Base-by-base conservation (phyloP, 2,888 invertebrate species). In the Coremacera marginata region DNA sequence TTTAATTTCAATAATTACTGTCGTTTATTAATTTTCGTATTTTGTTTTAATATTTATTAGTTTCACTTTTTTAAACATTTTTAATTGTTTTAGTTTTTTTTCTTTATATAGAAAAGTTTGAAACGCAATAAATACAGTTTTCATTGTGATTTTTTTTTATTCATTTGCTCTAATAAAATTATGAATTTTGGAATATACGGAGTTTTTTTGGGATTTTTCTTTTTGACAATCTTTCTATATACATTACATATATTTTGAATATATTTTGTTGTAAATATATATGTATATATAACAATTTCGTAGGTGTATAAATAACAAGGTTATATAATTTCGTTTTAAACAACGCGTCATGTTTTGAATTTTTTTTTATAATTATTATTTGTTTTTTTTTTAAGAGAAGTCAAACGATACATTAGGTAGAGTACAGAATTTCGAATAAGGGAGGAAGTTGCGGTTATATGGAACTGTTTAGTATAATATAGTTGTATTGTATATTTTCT, bases 211-310 rank as follows among this genome's bases (percentile, higher is more conserved):
- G 67, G 68, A 49, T 52, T 44, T 76, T 67, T 77, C 63, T 77
- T 77, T 22, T 57, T 75, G 75, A 70, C 75, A 70, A 76, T 75
- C 63, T 72, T 76, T 75, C 51, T 19, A 49, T 51, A 77, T 76
- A 71, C 67, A 76, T 78, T 77, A 75, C 65, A 68, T 74, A 55
- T 34, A 67, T 70, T 67, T 65, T 70, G 75, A 72, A 52, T 68
- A 74, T 65, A 70, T 67, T 63, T 76, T 65, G 57, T 78, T 57
- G 80, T 80, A 81, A 81, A 82, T 79, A 80, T 82, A 80, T 77
- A 72, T 77, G 75, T 74, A 75, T 77, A 75, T 73, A 79, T 77
- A 79, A 77, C 79, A 77, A 77, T 77, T 77, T 76, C 62, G 76
- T 60, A 76, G 77, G 79, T 79, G 76, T 77, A 79, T 79, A 77